Percentiles rank a stretch among this genome's conserved stretches.
phyloP scores from a whole-genome alignment of 2,797 vertebrate species.

The Sebastes alutus region DNA sequence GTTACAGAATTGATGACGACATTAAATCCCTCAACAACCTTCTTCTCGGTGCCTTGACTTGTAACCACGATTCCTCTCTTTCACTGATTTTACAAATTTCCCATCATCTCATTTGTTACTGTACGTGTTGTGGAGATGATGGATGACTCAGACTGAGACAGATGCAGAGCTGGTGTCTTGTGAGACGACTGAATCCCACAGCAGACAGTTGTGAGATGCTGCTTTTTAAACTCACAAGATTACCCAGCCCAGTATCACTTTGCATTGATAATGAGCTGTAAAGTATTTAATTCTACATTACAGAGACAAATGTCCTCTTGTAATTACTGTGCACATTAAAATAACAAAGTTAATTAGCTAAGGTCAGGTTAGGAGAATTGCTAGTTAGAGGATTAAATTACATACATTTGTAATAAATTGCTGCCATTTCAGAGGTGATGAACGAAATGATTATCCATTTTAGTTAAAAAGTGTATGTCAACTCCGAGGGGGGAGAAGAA shows the following conservation, averaged over 20 bases:
- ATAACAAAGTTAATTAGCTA: conserved; percentile 16
- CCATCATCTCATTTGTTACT: background rate
- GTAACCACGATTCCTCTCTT: conserved; percentile 29
- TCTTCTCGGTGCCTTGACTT: conserved; percentile 19
- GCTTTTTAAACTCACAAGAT: background rate
- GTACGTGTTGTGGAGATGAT: background rate
- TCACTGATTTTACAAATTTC: conserved; percentile 2
- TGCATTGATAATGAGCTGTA: background rate
- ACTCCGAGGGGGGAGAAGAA: conserved; percentile 12
- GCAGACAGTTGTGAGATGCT: background rate
- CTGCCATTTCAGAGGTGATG: conserved; percentile 26
- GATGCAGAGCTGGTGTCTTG: background rate
- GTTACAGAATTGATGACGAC: background rate
- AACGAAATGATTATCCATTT: conserved; percentile 41
- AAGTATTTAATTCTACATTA: conserved; percentile 16
- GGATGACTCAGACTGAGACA: background rate
- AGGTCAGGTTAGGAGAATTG: conserved; percentile 4
- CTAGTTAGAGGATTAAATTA: conserved; percentile 24
- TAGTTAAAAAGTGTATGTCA: background rate
- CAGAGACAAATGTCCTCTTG: background rate
- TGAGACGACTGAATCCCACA: background rate
- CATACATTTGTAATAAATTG: conserved; percentile 24
- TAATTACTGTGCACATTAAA: conserved; percentile 11
- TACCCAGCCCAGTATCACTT: background rate
- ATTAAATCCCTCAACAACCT: background rate